Base-by-base conservation (phyloP, 2,888 invertebrate species). In the Pediacus dermestoides region DNA sequence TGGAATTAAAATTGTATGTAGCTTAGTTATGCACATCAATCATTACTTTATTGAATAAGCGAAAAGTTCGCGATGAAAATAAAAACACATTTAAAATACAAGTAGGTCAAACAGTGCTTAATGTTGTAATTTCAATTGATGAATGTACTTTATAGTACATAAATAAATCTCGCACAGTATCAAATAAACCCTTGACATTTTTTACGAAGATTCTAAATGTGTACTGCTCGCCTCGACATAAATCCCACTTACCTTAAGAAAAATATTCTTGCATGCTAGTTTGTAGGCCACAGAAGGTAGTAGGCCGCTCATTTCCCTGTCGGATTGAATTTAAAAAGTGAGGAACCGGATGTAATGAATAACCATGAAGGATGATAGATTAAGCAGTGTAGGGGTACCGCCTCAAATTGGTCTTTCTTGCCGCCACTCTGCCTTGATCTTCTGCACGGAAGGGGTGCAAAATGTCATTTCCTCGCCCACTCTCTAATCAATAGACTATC, bases 301-400 rank as follows among this genome's bases (percentile, higher is more conserved):
- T 27, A 39, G 39, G 37, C 38, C 37, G 38, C 37, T 44, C 49
- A 46, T 49, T 33, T 43, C 34, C 22, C 23, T 22, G 30, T 16
- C 34, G 35, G 23, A 13, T 23, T 12, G 16, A 18, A 31, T 23
- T 22, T 32, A 26, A 32, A 16, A 32, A 33, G 28, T 38, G 21
- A 25, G 30, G 23, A 30, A 39, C 39, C 26, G 39, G 27, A 34
- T 32, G 34, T 37, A 53, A 58, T 60, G 58, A 60, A 60, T 61
- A 59, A 56, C 57, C 60, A 61, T 55, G 44, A 30, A 39, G 44
- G 49, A 36, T 50, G 51, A 57, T 52, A 56, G 55, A 59, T 60
- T 60, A 50, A 48, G 48, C 47, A 54, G 46, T 57, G 60, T 57
- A 23, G 6, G 37, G 47, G 33, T n/a, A n/a, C 23, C 30, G 38